A percentile compares a stretch with the other conserved stretches of the same genome.
phyloP scores from a whole-genome alignment of 2,797 vertebrate genomes.

The Melanotaenia trifasciata region DNA sequence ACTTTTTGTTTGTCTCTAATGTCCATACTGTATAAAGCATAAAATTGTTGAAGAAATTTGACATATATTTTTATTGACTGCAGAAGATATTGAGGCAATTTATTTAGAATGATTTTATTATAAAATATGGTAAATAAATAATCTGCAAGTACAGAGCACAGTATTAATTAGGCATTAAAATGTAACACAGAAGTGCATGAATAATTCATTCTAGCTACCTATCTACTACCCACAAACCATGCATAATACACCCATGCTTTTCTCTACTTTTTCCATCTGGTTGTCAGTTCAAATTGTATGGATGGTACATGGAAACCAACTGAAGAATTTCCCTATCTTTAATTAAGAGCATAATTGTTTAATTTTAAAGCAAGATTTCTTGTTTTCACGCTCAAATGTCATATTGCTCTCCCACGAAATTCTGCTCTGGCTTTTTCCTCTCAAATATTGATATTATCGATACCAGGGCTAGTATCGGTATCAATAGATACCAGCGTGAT shows the following conservation, averaged over 20 bases:
- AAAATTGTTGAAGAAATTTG: background rate
- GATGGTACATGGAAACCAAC: constrained; percentile 6
- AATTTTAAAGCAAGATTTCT: too few species aligned
- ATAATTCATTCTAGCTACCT: constrained; percentile 23
- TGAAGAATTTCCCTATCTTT: background rate
- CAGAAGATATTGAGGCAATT: background rate
- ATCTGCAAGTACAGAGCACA: background rate
- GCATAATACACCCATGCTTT: constrained; percentile 7
- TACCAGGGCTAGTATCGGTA: too few species aligned
- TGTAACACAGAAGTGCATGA: constrained; percentile 20
- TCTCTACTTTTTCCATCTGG: constrained; percentile 1
- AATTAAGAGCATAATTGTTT: too few species aligned
- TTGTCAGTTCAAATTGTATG: constrained; percentile 11
- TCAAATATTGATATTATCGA: too few species aligned
- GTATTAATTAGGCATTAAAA: constrained; percentile 16
- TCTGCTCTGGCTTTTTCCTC: too few species aligned
- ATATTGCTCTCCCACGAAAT: too few species aligned
- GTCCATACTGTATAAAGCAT: background rate
- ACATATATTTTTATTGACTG: background rate
- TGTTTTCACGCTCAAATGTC: too few species aligned
- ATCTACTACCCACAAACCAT: constrained; percentile 16
- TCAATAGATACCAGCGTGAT: too few species aligned
- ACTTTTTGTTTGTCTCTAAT: background rate
- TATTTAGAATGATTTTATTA: background rate
- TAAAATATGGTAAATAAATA: constrained; percentile 17